phyloP scores from a whole-genome alignment of 2,797 vertebrate species.

The Xyrichtys novacula region DNA sequence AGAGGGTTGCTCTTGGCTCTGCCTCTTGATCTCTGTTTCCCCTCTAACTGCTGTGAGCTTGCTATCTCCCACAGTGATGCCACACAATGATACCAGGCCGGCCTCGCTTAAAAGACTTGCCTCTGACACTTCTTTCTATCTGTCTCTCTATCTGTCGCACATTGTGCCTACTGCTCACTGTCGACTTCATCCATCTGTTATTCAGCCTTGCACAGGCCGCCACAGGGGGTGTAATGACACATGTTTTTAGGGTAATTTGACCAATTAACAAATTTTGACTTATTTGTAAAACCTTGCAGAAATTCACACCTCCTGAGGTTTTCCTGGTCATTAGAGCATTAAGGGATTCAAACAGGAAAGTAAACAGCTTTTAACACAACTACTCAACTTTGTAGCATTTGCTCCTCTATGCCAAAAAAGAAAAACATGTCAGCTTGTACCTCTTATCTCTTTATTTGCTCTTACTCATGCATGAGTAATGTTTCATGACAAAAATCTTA shows the following conservation, averaged over 20 bases:
- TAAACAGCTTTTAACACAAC: not conserved
- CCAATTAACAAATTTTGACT: not conserved
- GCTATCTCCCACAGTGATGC: slow-evolving; percentile 66
- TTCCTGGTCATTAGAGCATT: not conserved
- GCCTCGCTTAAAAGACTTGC: slow-evolving; percentile 36
- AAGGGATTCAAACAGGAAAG: not conserved
- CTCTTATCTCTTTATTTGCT: too few species aligned
- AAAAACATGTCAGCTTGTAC: too few species aligned
- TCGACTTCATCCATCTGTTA: slow-evolving; percentile 32
- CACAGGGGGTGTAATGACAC: not conserved
- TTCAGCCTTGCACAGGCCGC: not conserved
- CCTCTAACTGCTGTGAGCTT: slow-evolving; percentile 58
- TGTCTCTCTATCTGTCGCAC: slow-evolving; percentile 32
- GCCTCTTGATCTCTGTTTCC: slow-evolving; percentile 68
- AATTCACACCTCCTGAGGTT: not conserved
- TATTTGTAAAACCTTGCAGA: slow-evolving; percentile 4
- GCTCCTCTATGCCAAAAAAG: not conserved
- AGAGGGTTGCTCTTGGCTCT: slow-evolving; percentile 61
- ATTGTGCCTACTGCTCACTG: slow-evolving; percentile 26
- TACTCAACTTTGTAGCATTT: not conserved
- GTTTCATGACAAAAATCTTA: too few species aligned
- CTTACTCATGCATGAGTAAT: too few species aligned
- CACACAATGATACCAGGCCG: slow-evolving; percentile 58
- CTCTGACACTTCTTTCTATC: slow-evolving; percentile 35
- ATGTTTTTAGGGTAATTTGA: not conserved